Evolutionary conservation across 2,797 vertebrate species (phyloP).

Genomic region (Schizopygopsis pylzovi): DNA sequence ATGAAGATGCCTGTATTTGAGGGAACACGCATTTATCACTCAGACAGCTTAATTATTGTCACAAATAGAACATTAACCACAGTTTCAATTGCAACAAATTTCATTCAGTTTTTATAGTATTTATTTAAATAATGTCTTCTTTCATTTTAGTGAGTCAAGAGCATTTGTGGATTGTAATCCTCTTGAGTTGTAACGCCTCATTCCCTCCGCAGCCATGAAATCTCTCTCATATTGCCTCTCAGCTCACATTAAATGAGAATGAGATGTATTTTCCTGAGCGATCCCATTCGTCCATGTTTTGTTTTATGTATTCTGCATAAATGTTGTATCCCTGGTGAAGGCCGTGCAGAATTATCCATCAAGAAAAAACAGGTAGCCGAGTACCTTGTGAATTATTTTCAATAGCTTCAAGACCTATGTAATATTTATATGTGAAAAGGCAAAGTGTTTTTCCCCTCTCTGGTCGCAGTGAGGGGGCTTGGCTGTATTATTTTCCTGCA

Average conservation of each 20-base stretch:
- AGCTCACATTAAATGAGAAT: constrained; percentile 54
- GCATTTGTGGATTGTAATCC: constrained; percentile 68
- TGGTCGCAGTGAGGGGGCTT: constrained; percentile 55
- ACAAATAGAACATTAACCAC: constrained; percentile 66
- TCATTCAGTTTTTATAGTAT: constrained; percentile 71
- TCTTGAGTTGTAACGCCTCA: constrained; percentile 71
- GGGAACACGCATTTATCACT: constrained; percentile 45
- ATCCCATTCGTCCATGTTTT: constrained; percentile 42
- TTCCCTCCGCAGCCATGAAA: constrained; percentile 72
- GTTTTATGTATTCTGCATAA: constrained; percentile 53
- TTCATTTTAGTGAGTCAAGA: constrained; percentile 76
- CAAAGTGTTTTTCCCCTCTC: constrained; percentile 57
- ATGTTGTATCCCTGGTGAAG: constrained; percentile 50
- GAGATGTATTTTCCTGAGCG: constrained; percentile 44
- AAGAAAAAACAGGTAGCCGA: constrained; percentile 43
- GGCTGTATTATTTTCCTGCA: constrained; percentile 44
- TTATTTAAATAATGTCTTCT: constrained; percentile 71
- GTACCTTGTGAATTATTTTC: constrained; percentile 48
- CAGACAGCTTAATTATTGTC: constrained; percentile 66
- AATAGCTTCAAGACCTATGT: constrained; percentile 53
- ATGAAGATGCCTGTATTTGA: background rate
- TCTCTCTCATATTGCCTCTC: constrained; percentile 64
- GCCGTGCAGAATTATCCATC: constrained; percentile 52
- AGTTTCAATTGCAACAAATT: constrained; percentile 75
- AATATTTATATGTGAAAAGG: constrained; percentile 64